These are phyloP conservation scores for Hyalella azteca DNA, from an alignment of 2,888 invertebrate species.

Conservation along the genomic window DNA sequence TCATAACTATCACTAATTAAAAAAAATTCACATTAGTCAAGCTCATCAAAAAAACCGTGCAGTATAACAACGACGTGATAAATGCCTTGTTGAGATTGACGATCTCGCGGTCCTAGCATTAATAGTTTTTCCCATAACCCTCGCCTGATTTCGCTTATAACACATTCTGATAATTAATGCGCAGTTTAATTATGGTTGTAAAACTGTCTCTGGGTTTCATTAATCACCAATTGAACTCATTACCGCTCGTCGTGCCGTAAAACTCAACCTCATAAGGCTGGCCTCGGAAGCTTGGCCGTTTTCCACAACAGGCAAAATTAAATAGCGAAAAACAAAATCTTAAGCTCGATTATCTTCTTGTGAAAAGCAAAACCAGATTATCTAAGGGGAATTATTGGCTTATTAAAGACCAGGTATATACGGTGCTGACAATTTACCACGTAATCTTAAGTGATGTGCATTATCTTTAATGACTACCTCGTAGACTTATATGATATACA, in stretches of 20 bases:
- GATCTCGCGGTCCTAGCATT: background rate
- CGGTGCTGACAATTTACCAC: background rate
- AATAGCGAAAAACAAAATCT: background rate
- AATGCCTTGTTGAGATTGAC: too few species aligned
- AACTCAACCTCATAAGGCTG: background rate
- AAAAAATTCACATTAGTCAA: background rate
- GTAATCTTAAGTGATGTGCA: too few species aligned
- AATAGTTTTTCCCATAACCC: background rate
- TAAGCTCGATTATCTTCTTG: background rate
- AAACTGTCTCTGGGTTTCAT: background rate
- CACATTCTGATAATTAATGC: background rate
- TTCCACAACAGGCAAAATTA: background rate
- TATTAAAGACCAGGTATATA: background rate
- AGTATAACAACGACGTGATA: too few species aligned
- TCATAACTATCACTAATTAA: background rate
- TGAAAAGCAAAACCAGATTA: background rate
- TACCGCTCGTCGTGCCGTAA: background rate
- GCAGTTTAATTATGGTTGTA: background rate
- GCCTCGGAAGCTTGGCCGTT: background rate
- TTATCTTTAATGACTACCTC: too few species aligned
- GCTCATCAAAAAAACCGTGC: background rate
- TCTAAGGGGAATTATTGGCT: background rate
- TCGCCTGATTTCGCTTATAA: too few species aligned
- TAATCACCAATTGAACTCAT: slow-evolving; percentile 8
- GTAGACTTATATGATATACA: too few species aligned